A percentile compares a stretch with the other conserved stretches of the same genome.
Evolutionary conservation across 92 coral and sea anemone genomes (phyloP).

Genomic region (Parazoanthus swiftii): DNA sequence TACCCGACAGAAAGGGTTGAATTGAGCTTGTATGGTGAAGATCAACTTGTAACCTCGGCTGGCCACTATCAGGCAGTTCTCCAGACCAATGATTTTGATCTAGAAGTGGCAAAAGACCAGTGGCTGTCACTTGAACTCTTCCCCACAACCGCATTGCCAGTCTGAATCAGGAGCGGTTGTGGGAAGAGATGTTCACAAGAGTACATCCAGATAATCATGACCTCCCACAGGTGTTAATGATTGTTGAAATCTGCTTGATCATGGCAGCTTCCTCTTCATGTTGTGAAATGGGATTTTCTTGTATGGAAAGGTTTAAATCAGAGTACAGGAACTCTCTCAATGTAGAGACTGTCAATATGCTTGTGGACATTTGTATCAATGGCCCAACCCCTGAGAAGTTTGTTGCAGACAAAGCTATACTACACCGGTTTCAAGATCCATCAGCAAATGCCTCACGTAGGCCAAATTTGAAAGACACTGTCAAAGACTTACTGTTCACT

Average conservation of each 20-base stretch:
- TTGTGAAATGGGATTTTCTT: conserved; percentile 44
- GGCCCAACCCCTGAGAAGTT: conserved; percentile 43
- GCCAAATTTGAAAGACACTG: conserved; percentile 46
- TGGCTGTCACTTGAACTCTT: conserved; percentile 43
- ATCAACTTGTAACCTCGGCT: conserved; percentile 14
- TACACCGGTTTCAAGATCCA: conserved; percentile 37
- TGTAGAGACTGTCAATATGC: conserved; percentile 43
- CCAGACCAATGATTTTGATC: conserved; percentile 39
- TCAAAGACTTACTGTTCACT: conserved; percentile 26
- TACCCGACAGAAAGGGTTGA: conserved; percentile 27
- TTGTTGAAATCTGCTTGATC: conserved; percentile 45
- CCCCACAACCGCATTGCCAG: conserved; percentile 24
- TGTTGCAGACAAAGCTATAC: conserved; percentile 33
- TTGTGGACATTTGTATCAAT: conserved; percentile 37
- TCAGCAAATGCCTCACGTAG: conserved; percentile 36
- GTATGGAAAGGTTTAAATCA: conserved; percentile 41
- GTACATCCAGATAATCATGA: conserved; percentile 34
- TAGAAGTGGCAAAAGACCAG: conserved; percentile 48
- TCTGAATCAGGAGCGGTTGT: conserved; percentile 39
- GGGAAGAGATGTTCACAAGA: conserved; percentile 39
- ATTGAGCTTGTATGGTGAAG: conserved; percentile 43
- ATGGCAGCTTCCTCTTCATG: conserved; percentile 46
- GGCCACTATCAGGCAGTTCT: conserved; percentile 47
- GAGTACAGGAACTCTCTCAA: conserved; percentile 48
- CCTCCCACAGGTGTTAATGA: conserved; percentile 44